phyloP scores from a whole-genome alignment of 2,113 vertebrate species.

The Uria lomvia region DNA sequence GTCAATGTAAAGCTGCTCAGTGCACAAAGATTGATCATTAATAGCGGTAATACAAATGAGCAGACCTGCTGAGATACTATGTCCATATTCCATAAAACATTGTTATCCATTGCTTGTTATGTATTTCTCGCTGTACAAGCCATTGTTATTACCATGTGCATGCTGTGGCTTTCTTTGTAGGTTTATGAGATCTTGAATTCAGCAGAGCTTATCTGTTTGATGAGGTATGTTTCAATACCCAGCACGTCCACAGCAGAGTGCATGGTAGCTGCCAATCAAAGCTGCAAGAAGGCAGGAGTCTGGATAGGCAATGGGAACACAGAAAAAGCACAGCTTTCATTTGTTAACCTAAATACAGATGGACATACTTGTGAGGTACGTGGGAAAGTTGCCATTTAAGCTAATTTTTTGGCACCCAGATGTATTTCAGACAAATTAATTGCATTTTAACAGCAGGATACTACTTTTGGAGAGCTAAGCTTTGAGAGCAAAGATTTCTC shows the following conservation, averaged over 20 bases:
- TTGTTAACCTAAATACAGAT: constrained; percentile 80
- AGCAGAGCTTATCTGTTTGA: constrained; percentile 86
- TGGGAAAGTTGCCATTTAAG: not conserved
- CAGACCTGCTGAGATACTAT: not conserved
- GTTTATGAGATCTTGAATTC: constrained; percentile 90
- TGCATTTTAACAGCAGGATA: not conserved
- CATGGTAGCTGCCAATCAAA: constrained; percentile 70
- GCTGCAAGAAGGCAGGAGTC: constrained; percentile 62
- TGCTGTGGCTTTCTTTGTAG: constrained; percentile 57
- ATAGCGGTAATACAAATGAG: not conserved
- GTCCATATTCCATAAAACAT: not conserved
- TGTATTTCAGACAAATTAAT: not conserved
- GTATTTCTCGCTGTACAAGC: not conserved
- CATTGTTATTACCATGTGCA: not conserved
- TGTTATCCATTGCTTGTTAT: not conserved
- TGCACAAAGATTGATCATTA: not conserved
- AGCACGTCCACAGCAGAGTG: constrained; percentile 79
- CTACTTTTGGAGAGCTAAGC: not conserved
- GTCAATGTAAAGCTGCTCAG: not conserved
- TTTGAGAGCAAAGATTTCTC: not conserved
- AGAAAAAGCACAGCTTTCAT: constrained; percentile 77
- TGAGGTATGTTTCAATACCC: constrained; percentile 77
- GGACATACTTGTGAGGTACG: constrained; percentile 78
- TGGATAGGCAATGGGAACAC: constrained; percentile 88
- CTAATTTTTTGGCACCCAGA: not conserved